Evolutionary conservation across 2,888 invertebrate genomes (phyloP), one percentile per base, ranked within the genome.

Genomic region (Eledona agricola): DNA sequence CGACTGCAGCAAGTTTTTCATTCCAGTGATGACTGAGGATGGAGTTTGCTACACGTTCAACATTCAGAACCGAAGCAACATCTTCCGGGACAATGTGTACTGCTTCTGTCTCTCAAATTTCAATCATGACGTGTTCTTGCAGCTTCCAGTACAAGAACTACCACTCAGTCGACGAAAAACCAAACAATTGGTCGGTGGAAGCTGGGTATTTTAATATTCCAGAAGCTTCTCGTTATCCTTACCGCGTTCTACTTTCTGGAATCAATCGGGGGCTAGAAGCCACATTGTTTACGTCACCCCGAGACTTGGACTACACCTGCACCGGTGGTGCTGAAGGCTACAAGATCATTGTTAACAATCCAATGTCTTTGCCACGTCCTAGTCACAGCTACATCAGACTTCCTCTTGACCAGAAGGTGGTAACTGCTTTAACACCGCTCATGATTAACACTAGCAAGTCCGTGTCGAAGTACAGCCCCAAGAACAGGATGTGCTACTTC

Each of bases 401-500:
- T 20, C 85, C 86, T 7, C 73, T 85, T 46, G 80, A 83, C 34
- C 84, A 86, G 67, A 85, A 86, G 66, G 82, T 87, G 0, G 78
- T 86, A 2, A 85, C 85, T 1, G 83, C 85, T 0, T 83, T 88
- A 7, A 81, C 84, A 65, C 88, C 88, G 1, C 83, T 84, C 66
- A 86, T 88, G 79, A 87, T 87, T 72, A 85, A 83, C 1, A 88
- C 88, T 1, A 85, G 86, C 0, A 80, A 81, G 26, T 84, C 84
- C 5, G 75, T 88, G 0, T 79, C 77, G 60, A 78, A 81, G 32
- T 88, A 87, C 59, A 78, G 80, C 32, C 83, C 87, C 0, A 72
- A 78, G 25, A 82, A 83, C 29, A 81, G 87, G 1, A 83, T 84
- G 68, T 88, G 87, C 65, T 87, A 81, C 71, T 87, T 86, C 69